Base-by-base conservation (phyloP, 2,888 invertebrate species). In the Macaria notata region DNA sequence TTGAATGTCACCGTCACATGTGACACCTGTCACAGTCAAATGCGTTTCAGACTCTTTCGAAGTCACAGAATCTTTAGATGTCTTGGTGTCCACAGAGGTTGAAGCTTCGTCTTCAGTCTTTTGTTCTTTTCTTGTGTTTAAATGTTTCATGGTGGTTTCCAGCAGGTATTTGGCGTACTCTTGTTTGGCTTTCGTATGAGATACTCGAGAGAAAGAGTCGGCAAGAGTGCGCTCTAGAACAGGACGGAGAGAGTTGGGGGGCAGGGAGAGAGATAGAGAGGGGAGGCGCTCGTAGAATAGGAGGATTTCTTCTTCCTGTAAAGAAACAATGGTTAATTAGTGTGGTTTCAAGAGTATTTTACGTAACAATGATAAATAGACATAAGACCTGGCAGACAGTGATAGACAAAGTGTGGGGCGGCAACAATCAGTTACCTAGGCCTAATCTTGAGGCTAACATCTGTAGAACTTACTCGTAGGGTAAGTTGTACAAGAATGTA, bases 261-360 rank as follows among this genome's bases (percentile, higher is more conserved):
- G 92, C 59, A 94, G 84, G 0, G 90, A 92, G 2, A 92, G 92
- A 43, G 93, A 93, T 1, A 95, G 70, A 30, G 90, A 83, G 3
- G 92, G 91, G 3, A 95, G 82, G 57, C 93, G 85, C 31, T 86
- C 84, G 72, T 92, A 92, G 30, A 93, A 67, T 9, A 84, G 67
- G n/a, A 82, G 63, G 2, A 89, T 77, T 54, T 93, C 92, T 5
- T 86, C 75, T 66, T 91, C 91, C 91, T 93, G 74, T 3, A 86
- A 83, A 31, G 55, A 29, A 41, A 41, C 4, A 6, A 7, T 31
- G 9, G 8, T 41, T n/a, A 41, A 36, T 19, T 19, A 19, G 19
- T 19, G 2, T 19, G 19, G 19, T 19, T 19, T 19, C 19, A 19
- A 19, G 19, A 19, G 19, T 19, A 19, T 19, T 19, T 19, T 19